These are phyloP conservation scores for Dasypus novemcinctus DNA, from an alignment of 2,113 vertebrate genomes.

Conservation along the genomic window DNA sequence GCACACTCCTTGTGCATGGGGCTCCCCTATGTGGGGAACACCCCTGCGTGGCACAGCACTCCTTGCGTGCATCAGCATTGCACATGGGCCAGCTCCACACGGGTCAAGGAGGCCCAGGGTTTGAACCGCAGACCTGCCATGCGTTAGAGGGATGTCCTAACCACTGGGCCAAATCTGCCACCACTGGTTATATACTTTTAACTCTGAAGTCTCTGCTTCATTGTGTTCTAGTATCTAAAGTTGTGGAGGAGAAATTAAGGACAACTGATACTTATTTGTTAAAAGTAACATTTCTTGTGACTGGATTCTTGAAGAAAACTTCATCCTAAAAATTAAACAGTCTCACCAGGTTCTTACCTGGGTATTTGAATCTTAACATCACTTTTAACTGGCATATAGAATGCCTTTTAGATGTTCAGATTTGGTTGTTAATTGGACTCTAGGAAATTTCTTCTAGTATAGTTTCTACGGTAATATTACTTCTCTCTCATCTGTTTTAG, in stretches of 20 bases:
- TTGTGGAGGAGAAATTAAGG: not conserved
- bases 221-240: not conserved
- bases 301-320: not conserved
- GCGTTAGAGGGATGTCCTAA: no score
- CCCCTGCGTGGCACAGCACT: no score
- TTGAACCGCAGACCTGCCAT: no score
- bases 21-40: no score
- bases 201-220: not conserved
- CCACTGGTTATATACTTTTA: not conserved
- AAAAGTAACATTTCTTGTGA: not conserved
- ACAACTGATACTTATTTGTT: not conserved
- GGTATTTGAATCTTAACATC: not conserved
- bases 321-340: not conserved
- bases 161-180: no score
- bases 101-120: no score
- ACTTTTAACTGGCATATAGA: not conserved
- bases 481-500: fast-evolving
- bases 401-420: no score
- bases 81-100: no score
- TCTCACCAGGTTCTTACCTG: not conserved
- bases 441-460: not conserved
- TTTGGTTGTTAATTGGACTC: not conserved
- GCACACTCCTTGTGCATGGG: no score
- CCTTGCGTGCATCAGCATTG: no score
- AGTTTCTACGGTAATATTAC: fast-evolving